Percentiles rank a stretch among this genome's conserved stretches.
Conservation (phyloP, 2,113 vertebrate species). For the Psilopogon haemacephalus region DNA sequence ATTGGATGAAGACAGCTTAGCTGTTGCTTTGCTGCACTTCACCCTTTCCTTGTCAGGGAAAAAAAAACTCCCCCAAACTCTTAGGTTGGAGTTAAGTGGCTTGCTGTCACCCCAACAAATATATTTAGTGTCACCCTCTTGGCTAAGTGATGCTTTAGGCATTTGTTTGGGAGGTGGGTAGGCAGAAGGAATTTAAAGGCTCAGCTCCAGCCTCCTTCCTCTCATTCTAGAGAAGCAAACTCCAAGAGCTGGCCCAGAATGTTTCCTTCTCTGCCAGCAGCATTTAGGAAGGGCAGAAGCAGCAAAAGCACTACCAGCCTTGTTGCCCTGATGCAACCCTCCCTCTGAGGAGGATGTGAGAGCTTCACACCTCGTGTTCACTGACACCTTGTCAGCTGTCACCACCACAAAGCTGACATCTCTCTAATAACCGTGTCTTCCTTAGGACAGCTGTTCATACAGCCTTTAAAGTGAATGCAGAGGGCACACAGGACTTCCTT, state of each 20-base stretch:
- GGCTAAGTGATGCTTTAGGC: not conserved
- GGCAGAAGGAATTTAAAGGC: not conserved
- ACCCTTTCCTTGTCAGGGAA: not conserved
- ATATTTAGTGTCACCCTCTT: not conserved
- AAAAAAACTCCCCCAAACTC: not conserved
- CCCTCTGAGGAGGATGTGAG: not conserved
- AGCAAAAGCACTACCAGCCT: not conserved
- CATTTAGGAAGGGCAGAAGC: not conserved
- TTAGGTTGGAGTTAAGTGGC: not conserved
- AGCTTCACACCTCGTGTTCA: not conserved
- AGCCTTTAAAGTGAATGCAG: not conserved
- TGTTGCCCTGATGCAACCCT: not conserved
- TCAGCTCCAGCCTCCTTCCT: not conserved
- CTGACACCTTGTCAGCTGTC: not conserved
- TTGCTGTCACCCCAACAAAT: not conserved
- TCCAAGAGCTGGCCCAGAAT: not conserved
- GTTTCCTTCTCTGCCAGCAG: not conserved
- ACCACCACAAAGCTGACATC: not conserved
- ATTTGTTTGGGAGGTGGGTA: not conserved
- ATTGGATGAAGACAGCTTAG: not conserved
- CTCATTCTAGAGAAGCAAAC: not conserved
- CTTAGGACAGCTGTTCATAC: not conserved
- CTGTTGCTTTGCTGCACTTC: not conserved
- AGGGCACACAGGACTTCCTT: not conserved
- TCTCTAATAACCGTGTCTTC: accelerated